Percentiles rank a stretch among this genome's conserved stretches.
phyloP scores from a whole-genome alignment of 2,113 vertebrate species.

The Uria aalge region DNA sequence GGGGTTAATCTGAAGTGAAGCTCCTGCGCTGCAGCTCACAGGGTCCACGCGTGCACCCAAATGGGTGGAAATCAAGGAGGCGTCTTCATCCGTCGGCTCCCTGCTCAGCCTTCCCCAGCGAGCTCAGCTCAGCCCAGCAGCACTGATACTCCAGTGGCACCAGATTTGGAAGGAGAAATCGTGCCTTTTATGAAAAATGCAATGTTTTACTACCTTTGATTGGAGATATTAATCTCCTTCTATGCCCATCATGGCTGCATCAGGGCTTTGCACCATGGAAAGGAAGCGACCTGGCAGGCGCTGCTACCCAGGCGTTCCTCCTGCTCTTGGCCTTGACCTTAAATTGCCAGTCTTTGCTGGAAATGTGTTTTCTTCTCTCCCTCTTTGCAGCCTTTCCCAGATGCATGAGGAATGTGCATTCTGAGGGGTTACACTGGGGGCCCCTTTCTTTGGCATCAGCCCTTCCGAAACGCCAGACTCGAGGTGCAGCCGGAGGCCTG shows the following conservation, averaged over 20 bases:
- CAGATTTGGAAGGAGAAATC: not conserved
- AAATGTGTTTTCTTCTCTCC: not conserved
- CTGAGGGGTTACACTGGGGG: not conserved
- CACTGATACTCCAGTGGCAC: not conserved
- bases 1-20: not conserved
- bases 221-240: too few species aligned
- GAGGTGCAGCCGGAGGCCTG: accelerated
- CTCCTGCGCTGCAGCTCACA: not conserved
- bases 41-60: not conserved
- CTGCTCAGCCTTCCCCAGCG: not conserved
- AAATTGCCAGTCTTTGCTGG: not conserved
- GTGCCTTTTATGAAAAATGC: not conserved
- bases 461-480: not conserved
- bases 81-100: not conserved
- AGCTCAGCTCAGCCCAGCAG: not conserved
- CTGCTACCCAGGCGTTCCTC: not conserved
- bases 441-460: not conserved
- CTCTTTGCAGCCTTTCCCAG: not conserved
- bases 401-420: not conserved
- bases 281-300: accelerated
- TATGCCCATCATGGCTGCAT: not conserved
- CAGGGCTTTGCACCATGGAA: not conserved
- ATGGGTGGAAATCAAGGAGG: not conserved
- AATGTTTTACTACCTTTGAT: not conserved
- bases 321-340: not conserved